Conservation (phyloP, 2,113 vertebrate species). For the Podarcis muralis region DNA sequence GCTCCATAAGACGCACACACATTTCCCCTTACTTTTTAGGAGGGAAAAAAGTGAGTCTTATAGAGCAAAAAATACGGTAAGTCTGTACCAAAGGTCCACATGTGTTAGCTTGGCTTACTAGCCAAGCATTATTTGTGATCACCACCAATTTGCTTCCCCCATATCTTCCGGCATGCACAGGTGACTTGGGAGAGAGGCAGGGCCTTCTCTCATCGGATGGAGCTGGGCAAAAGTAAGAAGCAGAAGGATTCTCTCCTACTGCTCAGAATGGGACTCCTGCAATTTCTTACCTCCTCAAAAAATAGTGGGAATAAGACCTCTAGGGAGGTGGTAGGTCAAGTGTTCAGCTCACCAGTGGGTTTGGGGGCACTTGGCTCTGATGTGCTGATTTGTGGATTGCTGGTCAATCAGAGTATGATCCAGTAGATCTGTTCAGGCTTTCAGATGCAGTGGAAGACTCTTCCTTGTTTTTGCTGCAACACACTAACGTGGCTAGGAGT, state of each 20-base stretch:
- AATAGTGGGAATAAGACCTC: not conserved
- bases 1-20: no score
- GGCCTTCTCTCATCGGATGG: not conserved
- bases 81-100: no score
- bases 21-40: no score
- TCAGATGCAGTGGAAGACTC: not conserved
- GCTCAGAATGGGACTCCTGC: no score
- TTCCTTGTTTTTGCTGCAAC: not conserved
- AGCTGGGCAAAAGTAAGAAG: not conserved
- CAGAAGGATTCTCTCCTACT: not conserved
- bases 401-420: not conserved
- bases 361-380: not conserved
- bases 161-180: no score
- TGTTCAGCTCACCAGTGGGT: not conserved
- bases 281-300: no score
- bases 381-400: not conserved
- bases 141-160: no score
- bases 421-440: not conserved
- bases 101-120: no score
- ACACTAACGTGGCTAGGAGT: not conserved
- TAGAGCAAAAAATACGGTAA: no score
- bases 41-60: no score
- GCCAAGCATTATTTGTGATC: no score
- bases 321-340: not conserved
- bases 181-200: no score